Evolutionary conservation across 2,888 invertebrate species (phyloP), one percentile per base, ranked within the genome.

Genomic region (Sialis lutaria): DNA sequence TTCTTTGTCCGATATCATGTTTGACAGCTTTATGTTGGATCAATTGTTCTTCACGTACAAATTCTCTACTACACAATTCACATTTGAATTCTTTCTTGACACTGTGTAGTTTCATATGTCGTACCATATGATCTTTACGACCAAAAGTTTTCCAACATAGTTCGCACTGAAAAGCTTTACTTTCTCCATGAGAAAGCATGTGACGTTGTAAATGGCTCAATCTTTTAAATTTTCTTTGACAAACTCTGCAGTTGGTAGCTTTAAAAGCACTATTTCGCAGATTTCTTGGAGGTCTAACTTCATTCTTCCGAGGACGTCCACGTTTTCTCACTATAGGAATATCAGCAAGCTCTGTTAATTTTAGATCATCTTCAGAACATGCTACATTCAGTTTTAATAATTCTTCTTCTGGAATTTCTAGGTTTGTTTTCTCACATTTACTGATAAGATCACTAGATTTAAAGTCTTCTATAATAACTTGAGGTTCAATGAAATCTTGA

Each of bases 161-260:
- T 8, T 57, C 59, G 51, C 70, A 70, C 32, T 57, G 53, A 51
- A 58, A 67, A 32, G 64, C 63, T 51, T 67, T 65, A 10, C 57
- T 54, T 42, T 57, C 56, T 2, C 61, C 61, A 55, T 73, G 73
- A 2, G 67, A 63, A 4, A 60, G 56, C 57, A 68, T 58, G 53
- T 73, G 73, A 1, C 72, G 60, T 48, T 63, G 62, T 42, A 72
- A 53, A 54, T 71, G 69, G 51, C 67, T 67, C 1, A 63, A 58
- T 1, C 70, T 60, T 4, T 64, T 59, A 55, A 72, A 74, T 22
- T 61, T 58, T 50, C 68, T 68, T 9, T 60, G 57, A 52, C 73
- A 73, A 5, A 64, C 53, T 33, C 55, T 56, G 53, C 72, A 72
- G 42, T 58, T 30, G n/a, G 13, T 12, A 7, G 30, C 40, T 33